These are phyloP conservation scores for Furcifer pardalis DNA, from an alignment of 2,797 vertebrate species.

Conservation along the genomic window DNA sequence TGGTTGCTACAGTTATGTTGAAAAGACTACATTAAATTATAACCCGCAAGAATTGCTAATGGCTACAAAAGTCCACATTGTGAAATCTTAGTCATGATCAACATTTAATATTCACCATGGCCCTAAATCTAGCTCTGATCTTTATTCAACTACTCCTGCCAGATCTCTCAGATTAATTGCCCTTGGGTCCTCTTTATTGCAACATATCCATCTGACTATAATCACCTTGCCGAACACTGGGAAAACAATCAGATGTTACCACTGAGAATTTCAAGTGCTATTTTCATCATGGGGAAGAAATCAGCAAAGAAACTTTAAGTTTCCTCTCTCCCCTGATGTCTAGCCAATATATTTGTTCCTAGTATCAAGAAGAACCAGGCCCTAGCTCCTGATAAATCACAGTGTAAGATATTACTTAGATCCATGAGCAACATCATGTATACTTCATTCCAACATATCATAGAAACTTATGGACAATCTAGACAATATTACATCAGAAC, in stretches of 20 bases:
- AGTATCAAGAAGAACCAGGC: fast-evolving
- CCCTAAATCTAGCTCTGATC: not conserved
- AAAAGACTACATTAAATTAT: not conserved
- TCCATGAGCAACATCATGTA: fast-evolving
- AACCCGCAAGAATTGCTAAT: not conserved
- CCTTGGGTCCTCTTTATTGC: not conserved
- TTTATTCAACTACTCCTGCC: constrained; percentile 21
- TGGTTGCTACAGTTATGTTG: not conserved
- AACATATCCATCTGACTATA: constrained; percentile 19
- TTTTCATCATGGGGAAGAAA: not conserved
- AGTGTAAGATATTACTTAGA: constrained; percentile 19
- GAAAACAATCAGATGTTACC: constrained; percentile 22
- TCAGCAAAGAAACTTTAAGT: not conserved
- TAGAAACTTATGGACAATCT: too few species aligned
- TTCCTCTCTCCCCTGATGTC: not conserved
- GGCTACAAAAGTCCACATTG: not conserved
- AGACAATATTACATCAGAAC: not conserved
- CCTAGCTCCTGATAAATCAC: constrained; percentile 14
- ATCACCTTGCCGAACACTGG: not conserved
- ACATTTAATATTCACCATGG: not conserved
- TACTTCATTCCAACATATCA: not conserved
- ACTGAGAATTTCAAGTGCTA: not conserved
- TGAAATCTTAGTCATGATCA: constrained; percentile 21
- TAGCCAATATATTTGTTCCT: not conserved
- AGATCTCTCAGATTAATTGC: constrained; percentile 21